Conservation (phyloP, 2,113 vertebrate species). For the Gasterosteus aculeatus region DNA sequence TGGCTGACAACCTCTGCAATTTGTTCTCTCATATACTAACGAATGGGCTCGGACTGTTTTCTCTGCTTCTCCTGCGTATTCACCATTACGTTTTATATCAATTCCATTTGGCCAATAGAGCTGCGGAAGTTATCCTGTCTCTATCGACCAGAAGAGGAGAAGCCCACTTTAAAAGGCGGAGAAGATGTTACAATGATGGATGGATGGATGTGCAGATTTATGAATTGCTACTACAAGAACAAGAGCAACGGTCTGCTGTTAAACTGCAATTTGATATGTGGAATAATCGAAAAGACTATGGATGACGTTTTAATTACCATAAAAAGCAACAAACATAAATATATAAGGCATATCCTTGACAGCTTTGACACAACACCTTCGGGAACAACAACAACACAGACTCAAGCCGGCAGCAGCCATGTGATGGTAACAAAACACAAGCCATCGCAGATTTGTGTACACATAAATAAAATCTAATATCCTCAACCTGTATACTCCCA, state of each 20-base stretch:
- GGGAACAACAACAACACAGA: slow-evolving; percentile 1
- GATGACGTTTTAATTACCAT: neutral
- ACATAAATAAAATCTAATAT: slow-evolving; percentile 9
- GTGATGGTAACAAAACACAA: slow-evolving; percentile 16
- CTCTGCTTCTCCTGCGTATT: neutral
- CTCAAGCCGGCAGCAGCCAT: neutral
- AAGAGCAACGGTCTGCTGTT: neutral
- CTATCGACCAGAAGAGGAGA: slow-evolving; percentile 24
- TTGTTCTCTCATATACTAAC: slow-evolving; percentile 4
- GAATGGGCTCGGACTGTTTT: slow-evolving; percentile 12
- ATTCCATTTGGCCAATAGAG: slow-evolving; percentile 28
- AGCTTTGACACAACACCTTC: neutral
- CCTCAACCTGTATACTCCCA: neutral
- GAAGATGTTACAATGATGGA: slow-evolving; percentile 16
- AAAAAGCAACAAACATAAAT: neutral
- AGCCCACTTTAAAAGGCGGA: slow-evolving; percentile 26
- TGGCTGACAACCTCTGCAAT: neutral
- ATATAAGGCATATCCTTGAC: neutral
- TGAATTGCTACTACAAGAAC: neutral
- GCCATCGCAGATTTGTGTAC: slow-evolving; percentile 1
- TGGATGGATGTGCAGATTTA: slow-evolving; percentile 7
- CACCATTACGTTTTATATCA: slow-evolving; percentile 35
- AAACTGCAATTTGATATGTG: neutral
- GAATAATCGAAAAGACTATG: neutral
- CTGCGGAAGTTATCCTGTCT: slow-evolving; percentile 35